Conservation (phyloP, 2,797 vertebrate species). For the Lacerta agilis region DNA sequence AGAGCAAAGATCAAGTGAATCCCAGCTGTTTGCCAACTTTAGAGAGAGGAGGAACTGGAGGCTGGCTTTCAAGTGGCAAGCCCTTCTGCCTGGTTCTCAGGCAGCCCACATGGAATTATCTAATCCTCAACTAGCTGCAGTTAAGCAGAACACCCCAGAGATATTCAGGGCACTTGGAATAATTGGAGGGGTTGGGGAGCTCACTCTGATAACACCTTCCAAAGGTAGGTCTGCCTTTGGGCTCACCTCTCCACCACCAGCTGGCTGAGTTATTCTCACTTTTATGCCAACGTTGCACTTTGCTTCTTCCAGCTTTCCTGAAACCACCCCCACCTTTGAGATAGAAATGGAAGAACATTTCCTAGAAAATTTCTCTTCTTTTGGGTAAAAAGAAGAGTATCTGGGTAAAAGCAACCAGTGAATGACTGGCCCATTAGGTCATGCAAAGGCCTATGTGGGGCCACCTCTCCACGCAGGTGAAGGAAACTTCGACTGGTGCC, state of each 20-base stretch:
- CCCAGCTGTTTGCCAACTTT: not conserved
- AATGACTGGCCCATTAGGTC: too few relatives aligned
- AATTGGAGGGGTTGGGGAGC: not conserved
- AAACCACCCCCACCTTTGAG: not conserved
- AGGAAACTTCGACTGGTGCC: too few relatives aligned
- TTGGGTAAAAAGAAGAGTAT: not conserved
- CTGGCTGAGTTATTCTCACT: not conserved
- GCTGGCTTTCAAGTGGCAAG: too few relatives aligned
- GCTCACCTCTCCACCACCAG: not conserved
- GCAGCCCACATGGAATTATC: not conserved
- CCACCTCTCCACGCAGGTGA: not conserved
- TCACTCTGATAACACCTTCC: not conserved
- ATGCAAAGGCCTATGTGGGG: too few relatives aligned
- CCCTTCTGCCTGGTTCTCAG: not conserved
- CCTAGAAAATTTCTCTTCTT: not conserved
- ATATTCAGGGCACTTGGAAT: not conserved
- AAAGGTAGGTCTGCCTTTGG: not conserved
- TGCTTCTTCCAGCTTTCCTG: not conserved
- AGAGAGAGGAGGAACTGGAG: not conserved
- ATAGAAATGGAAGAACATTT: not conserved
- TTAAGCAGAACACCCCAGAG: not conserved
- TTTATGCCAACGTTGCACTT: fast-evolving
- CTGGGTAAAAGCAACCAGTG: not conserved
- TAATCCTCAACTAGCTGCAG: not conserved
- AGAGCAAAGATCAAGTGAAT: not conserved